Percentiles rank a stretch among this genome's conserved stretches.
Evolutionary conservation across 2,888 invertebrate species (phyloP).

Genomic region (Yponomeuta cagnagella): DNA sequence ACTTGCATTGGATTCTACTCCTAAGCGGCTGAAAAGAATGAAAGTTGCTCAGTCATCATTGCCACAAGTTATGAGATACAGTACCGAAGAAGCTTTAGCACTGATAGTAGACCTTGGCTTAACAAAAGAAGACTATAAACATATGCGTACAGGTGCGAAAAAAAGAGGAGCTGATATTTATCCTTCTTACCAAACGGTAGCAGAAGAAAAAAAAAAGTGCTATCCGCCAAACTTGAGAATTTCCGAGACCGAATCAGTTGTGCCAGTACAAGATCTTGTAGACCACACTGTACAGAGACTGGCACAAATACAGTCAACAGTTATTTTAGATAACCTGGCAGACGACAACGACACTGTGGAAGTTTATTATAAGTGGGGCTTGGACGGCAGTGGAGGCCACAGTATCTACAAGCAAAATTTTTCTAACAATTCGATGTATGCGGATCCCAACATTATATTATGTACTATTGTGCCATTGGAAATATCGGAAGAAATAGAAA

Average conservation of each 20-base stretch:
- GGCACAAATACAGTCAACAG: no score
- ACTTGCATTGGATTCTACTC: constrained; percentile 1
- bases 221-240: not conserved
- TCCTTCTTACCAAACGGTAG: not conserved
- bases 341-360: no score
- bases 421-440: not conserved
- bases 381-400: constrained; percentile 15
- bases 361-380: no score
- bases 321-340: no score
- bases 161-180: not conserved
- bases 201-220: not conserved
- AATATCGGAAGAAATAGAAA: not conserved
- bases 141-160: not conserved
- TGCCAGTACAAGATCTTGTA: not conserved
- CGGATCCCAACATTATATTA: constrained; percentile 1
- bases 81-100: not conserved
- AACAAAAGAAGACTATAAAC: constrained; percentile 1
- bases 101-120: not conserved
- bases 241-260: not conserved
- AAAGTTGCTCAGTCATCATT: no score
- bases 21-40: no score
- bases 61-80: no score
- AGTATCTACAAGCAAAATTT: constrained; percentile 15
- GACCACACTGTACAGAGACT: not conserved
- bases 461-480: constrained; percentile 5